Percentiles rank a stretch among this genome's conserved stretches.
Evolutionary conservation across 2,888 invertebrate species (phyloP).

Genomic region (Byasa hedistus): DNA sequence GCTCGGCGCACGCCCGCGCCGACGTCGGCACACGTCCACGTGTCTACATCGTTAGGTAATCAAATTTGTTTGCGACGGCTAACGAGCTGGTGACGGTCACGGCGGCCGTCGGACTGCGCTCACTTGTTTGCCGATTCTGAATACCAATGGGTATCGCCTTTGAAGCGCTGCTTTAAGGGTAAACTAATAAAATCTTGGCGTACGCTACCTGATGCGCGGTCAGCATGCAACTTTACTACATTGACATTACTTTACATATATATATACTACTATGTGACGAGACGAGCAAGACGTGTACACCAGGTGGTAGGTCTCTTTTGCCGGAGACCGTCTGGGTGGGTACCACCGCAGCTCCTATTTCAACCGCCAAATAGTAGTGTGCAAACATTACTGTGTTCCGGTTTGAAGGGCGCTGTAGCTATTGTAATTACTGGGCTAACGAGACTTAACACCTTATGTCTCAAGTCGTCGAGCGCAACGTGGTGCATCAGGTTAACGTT

Average conservation of each 20-base stretch:
- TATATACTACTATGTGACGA: too few species aligned
- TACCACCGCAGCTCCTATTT: too few species aligned
- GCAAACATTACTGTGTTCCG: too few species aligned
- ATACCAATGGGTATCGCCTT: slow-evolving; percentile 41
- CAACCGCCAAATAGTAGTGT: too few species aligned
- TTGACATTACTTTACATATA: too few species aligned
- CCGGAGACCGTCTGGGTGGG: too few species aligned
- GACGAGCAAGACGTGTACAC: too few species aligned
- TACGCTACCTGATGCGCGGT: slow-evolving; percentile 3
- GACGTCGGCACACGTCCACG: slow-evolving; percentile 35
- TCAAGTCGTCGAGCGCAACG: too few species aligned
- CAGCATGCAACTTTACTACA: slow-evolving; percentile 1
- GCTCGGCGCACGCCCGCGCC: slow-evolving; percentile 27
- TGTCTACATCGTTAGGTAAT: slow-evolving; percentile 70
- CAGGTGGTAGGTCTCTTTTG: too few species aligned
- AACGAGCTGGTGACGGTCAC: slow-evolving; percentile 60
- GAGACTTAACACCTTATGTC: neutral
- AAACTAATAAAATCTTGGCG: slow-evolving; percentile 23
- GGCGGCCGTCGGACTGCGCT: slow-evolving; percentile 38
- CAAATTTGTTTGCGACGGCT: slow-evolving; percentile 71
- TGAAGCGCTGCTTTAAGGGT: slow-evolving; percentile 30
- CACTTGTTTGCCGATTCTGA: slow-evolving; percentile 54
- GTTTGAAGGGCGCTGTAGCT: slow-evolving; percentile 1
- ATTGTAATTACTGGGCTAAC: neutral
- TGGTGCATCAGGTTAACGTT: too few species aligned